Conservation (phyloP, 2,888 invertebrate genomes). For the Eulithis testata region DNA sequence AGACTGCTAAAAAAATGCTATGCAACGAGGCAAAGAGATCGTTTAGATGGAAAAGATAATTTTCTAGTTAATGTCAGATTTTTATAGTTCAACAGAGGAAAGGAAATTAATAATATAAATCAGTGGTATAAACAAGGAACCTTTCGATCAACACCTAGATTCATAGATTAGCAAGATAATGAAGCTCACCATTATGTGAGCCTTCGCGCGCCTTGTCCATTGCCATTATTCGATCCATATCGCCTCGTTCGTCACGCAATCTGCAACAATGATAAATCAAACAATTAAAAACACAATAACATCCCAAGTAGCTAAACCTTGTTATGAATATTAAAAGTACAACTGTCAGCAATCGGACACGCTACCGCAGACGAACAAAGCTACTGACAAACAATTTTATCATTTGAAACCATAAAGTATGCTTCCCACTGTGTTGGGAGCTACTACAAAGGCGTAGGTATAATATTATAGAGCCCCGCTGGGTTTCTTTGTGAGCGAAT, state of each 20-base stretch:
- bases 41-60: too few species aligned
- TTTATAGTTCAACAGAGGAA: not conserved
- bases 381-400: constrained; percentile 83
- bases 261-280: constrained; percentile 84
- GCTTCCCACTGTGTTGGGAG: constrained; percentile 78
- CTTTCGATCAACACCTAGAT: not conserved
- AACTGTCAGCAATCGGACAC: constrained; percentile 67
- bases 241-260: constrained; percentile 94
- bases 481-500: constrained; percentile 79
- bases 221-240: constrained; percentile 91
- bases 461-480: constrained; percentile 83
- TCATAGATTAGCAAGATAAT: constrained; percentile 23
- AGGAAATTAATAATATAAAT: not conserved
- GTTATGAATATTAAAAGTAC: constrained; percentile 65
- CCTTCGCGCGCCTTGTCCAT: constrained; percentile 94
- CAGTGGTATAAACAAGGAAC: not conserved
- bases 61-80: too few species aligned
- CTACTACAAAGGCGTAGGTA: constrained; percentile 81
- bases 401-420: constrained; percentile 84
- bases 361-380: constrained; percentile 76
- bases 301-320: constrained; percentile 55
- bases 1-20: too few species aligned
- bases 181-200: constrained; percentile 92
- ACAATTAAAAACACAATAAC: constrained; percentile 46
- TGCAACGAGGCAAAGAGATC: too few species aligned